Evolutionary conservation across 2,888 invertebrate species (phyloP).

Genomic region (Andrena haemorrhoa): DNA sequence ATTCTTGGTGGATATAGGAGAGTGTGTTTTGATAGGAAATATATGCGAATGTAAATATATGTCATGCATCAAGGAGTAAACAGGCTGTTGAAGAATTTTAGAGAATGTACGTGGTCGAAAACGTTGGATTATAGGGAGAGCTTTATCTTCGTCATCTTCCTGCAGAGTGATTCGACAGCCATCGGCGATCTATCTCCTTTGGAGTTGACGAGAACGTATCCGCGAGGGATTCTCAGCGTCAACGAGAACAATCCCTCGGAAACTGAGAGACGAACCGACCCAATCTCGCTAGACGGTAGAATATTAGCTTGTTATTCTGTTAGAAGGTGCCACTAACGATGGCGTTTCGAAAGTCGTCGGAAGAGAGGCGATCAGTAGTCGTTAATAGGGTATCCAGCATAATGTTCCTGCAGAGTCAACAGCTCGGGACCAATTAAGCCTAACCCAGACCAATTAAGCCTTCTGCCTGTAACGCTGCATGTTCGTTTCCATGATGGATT

Average conservation of each 20-base stretch:
- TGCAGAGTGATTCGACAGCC: conserved; percentile 19
- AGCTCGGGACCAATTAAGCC: conserved; percentile 2
- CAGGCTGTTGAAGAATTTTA: conserved; percentile 20
- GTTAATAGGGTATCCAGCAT: conserved; percentile 2
- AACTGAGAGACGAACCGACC: conserved; percentile 24
- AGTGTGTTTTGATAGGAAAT: neutral
- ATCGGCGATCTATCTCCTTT: conserved; percentile 30
- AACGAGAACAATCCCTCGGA: conserved; percentile 14
- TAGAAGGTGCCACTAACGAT: conserved; percentile 9
- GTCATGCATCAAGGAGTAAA: conserved; percentile 17
- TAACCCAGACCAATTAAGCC: neutral
- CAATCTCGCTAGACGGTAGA: neutral
- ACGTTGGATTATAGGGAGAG: conserved; percentile 3
- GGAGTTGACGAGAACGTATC: conserved; percentile 25
- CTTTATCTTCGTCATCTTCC: conserved; percentile 28
- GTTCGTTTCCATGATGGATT: neutral
- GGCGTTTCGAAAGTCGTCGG: conserved; percentile 13
- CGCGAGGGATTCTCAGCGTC: conserved; percentile 8
- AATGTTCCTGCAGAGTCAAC: neutral
- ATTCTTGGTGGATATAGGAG: neutral
- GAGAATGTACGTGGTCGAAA: conserved; percentile 10
- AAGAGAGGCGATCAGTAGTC: neutral
- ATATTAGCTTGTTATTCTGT: conserved; percentile 30
- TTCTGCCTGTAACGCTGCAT: neutral
- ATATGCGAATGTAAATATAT: neutral